Base-by-base conservation (phyloP, 2,888 invertebrate species). In the Eucera pruinosa region DNA sequence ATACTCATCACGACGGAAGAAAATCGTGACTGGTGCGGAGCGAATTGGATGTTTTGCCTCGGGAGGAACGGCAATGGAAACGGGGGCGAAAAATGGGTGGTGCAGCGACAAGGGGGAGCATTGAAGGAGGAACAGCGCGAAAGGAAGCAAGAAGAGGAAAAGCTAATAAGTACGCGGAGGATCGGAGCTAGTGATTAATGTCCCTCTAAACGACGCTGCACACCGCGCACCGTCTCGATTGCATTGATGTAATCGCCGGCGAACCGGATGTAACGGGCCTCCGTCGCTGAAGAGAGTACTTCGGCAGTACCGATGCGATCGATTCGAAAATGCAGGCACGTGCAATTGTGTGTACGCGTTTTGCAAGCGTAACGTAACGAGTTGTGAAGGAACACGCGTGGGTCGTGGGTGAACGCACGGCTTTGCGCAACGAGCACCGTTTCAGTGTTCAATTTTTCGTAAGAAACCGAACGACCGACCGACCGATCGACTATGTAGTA, bases 181-280 rank as follows among this genome's bases (percentile, higher is more conserved):
- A 33, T 33, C 13, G 43, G 27, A 20, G 7, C 18, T 48, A 2
- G 15, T 25, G 62, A 68, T 62, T 57, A 65, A 62, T 68, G 54
- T 41, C 15, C 47, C 45, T 60, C 41, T 25, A 33, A 76, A 58
- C 62, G 58, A 68, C 68, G n/a, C n/a, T n/a, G n/a, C n/a, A 45
- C 48, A 36, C 47, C 41, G 48, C n/a, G n/a, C n/a, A n/a, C 4
- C 45, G 61, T 20, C 75, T 58, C 57, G 68, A 73, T 64, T 39
- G 50, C 33, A 62, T 69, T 62, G 77, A 66, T 71, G 52, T 60
- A 61, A 78, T 78, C 78, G 64, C 36, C 30, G 58, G 30, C 58
- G 27, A 73, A 73, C 64, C 81, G 77, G 81, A 81, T 80, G 70
- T 81, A 81, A 81, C 81, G 81, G 80, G 62, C 18, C 47, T 43